Evolutionary conservation across 2,888 invertebrate genomes (phyloP).

Genomic region (Cremastobaeus sp.): DNA sequence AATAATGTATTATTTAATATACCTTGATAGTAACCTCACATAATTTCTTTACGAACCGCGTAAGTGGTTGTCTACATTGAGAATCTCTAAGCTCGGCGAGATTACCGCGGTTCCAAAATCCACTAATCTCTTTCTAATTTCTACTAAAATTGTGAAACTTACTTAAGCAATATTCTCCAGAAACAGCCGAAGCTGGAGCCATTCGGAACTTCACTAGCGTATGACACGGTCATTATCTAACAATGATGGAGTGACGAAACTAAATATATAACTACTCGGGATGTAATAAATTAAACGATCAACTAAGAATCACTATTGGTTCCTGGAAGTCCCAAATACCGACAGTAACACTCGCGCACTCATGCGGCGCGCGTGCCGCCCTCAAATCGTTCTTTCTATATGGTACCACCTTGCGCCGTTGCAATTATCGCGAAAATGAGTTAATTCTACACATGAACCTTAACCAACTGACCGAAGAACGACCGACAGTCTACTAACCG

Average conservation of each 20-base stretch:
- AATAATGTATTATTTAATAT: too few relatives aligned
- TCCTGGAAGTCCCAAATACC: slow-evolving; percentile 13
- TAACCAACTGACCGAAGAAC: slow-evolving; percentile 73
- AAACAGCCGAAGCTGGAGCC: slow-evolving; percentile 95
- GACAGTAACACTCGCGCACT: slow-evolving; percentile 71
- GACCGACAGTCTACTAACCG: slow-evolving; percentile 74
- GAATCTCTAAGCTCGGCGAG: neutral
- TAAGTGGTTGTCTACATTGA: slow-evolving; percentile 66
- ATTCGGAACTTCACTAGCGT: slow-evolving; percentile 93
- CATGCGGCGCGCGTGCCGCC: slow-evolving; percentile 72
- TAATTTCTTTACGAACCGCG: too few relatives aligned
- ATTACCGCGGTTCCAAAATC: slow-evolving; percentile 21
- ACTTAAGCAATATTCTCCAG: slow-evolving; percentile 93
- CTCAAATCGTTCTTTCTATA: slow-evolving; percentile 31
- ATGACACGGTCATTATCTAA: slow-evolving; percentile 89
- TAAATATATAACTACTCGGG: slow-evolving; percentile 27
- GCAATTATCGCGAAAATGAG: slow-evolving; percentile 54
- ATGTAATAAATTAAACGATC: slow-evolving; percentile 6
- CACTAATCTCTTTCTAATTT: slow-evolving; percentile 22
- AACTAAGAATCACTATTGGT: slow-evolving; percentile 7
- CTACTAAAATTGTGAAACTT: slow-evolving; percentile 77
- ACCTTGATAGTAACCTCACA: too few relatives aligned
- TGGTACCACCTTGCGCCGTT: slow-evolving; percentile 34
- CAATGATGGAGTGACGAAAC: slow-evolving; percentile 8
- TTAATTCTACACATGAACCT: slow-evolving; percentile 46